These are phyloP conservation scores for Peromyscus polionotus DNA, from an alignment of 2,113 vertebrate genomes.

Conservation along the genomic window DNA sequence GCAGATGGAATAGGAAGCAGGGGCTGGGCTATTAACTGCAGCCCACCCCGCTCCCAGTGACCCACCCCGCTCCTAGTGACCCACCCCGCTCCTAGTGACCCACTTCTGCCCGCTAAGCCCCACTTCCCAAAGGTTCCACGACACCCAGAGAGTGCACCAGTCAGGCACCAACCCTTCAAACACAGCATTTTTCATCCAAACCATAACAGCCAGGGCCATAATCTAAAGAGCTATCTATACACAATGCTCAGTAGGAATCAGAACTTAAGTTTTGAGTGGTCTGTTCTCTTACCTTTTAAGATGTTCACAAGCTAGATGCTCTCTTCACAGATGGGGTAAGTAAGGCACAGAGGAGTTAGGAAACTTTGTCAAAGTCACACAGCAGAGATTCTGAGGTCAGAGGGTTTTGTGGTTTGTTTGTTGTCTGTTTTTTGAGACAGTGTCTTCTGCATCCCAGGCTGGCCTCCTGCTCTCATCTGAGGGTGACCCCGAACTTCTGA, in stretches of 20 bases:
- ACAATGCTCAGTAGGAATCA: fast-evolving
- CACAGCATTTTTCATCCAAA: neutral
- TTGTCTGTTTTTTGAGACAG: neutral
- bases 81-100: neutral
- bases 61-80: neutral
- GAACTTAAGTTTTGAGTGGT: neutral
- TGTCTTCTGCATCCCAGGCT: neutral
- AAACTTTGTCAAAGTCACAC: neutral
- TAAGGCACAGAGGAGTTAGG: neutral
- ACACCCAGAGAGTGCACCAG: neutral
- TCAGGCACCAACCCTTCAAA: neutral
- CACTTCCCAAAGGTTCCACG: too few species aligned
- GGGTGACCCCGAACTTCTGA: neutral
- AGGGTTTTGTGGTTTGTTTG: neutral
- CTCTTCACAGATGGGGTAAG: neutral
- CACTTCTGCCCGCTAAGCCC: neutral
- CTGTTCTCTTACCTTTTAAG: too few species aligned
- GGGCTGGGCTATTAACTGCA: neutral
- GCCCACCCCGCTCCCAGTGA: neutral
- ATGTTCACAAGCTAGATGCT: too few species aligned
- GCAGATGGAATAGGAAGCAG: neutral
- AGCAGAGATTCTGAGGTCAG: neutral
- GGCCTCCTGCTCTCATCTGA: neutral
- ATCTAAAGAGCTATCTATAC: fast-evolving
- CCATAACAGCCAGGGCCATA: neutral